Evolutionary conservation across 2,797 vertebrate species (phyloP).

Genomic region (Taeniopygia guttata): DNA sequence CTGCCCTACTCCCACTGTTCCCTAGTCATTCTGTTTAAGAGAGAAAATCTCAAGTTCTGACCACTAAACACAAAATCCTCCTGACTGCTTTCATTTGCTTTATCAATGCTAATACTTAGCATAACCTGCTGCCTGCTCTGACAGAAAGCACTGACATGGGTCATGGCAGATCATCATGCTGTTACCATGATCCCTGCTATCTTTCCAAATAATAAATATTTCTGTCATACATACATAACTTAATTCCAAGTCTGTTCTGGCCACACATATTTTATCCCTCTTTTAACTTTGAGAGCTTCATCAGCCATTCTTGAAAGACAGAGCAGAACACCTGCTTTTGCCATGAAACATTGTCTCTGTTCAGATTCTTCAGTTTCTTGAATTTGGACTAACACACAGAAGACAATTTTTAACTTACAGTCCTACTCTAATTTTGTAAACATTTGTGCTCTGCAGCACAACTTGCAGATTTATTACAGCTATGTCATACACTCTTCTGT

Average conservation of each 20-base stretch:
- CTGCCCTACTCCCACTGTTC: background rate
- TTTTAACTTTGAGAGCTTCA: background rate
- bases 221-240: background rate
- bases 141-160: background rate
- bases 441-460: background rate
- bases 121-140: background rate
- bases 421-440: background rate
- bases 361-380: background rate
- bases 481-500: background rate
- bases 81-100: background rate
- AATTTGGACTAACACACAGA: background rate
- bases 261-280: background rate
- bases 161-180: background rate
- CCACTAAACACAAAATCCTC: background rate
- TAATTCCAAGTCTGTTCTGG: background rate
- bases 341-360: background rate
- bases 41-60: background rate
- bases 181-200: background rate
- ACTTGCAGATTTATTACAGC: background rate
- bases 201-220: background rate
- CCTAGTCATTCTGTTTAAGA: background rate
- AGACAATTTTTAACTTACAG: background rate
- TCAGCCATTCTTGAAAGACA: background rate
- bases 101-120: background rate
- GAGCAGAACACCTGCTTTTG: background rate